phyloP scores from a whole-genome alignment of 2,113 vertebrate species.

The Clupea harengus region DNA sequence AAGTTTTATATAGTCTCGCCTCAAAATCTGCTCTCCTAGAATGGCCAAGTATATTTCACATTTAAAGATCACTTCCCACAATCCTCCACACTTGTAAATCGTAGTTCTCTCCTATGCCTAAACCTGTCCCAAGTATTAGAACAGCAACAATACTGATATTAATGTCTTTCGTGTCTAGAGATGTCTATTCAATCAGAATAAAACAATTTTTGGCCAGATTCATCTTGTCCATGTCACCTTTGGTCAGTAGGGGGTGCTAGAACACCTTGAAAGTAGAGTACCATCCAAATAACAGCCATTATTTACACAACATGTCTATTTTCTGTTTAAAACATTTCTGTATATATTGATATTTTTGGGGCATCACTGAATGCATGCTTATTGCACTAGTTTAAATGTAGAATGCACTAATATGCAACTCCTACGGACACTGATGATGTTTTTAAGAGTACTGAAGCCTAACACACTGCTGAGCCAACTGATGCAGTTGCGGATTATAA shows the following conservation, averaged over 20 bases:
- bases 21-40: constrained; percentile 19
- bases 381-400: constrained; percentile 54
- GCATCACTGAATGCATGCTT: constrained; percentile 51
- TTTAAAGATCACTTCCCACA: neutral
- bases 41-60: constrained; percentile 1
- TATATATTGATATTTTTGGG: constrained; percentile 12
- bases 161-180: neutral
- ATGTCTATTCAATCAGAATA: neutral
- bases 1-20: neutral
- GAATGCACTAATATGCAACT: constrained; percentile 54
- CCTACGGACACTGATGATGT: constrained; percentile 56
- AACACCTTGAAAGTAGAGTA: neutral
- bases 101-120: neutral
- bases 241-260: constrained; percentile 10
- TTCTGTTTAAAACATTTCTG: constrained; percentile 18
- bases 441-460: constrained; percentile 47
- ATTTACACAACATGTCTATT: constrained; percentile 13
- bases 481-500: constrained; percentile 33
- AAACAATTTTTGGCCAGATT: neutral
- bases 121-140: neutral
- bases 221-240: neutral
- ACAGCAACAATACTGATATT: neutral
- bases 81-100: neutral
- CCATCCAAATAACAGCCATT: neutral
- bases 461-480: constrained; percentile 47